Conservation (phyloP, 2,888 invertebrate species). For the Habroteleia sp. region DNA sequence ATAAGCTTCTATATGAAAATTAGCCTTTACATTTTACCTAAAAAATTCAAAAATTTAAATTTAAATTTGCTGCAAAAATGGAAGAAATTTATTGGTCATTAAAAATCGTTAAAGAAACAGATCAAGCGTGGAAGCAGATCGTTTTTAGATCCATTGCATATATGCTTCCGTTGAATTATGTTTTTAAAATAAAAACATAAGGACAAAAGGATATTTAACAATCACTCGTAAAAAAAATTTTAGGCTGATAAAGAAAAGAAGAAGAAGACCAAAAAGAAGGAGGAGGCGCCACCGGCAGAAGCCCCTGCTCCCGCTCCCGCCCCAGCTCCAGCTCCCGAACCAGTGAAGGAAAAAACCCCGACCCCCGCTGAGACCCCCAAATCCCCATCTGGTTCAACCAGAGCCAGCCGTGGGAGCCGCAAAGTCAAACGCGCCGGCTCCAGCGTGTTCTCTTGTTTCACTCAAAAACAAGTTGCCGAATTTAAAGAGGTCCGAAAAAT, state of each 20-base stretch:
- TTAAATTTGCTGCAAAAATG: too few species aligned
- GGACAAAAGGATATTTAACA: too few species aligned
- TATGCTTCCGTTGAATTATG: too few species aligned
- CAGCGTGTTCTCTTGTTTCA: constrained; percentile 98
- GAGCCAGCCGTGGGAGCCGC: constrained; percentile 91
- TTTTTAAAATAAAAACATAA: too few species aligned
- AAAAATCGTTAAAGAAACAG: too few species aligned
- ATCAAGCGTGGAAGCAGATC: too few species aligned
- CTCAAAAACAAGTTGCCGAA: constrained; percentile 97
- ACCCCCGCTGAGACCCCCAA: constrained; percentile 81
- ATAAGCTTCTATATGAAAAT: too few species aligned
- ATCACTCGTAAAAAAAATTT: too few species aligned
- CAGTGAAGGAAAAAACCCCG: constrained; percentile 83
- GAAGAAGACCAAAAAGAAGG: constrained; percentile 86
- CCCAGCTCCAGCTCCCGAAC: constrained; percentile 85
- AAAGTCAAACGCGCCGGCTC: constrained; percentile 93
- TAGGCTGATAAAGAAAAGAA: constrained; percentile 97
- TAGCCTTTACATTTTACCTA: too few species aligned
- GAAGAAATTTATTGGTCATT: too few species aligned
- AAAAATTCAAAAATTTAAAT: too few species aligned
- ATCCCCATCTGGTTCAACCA: constrained; percentile 82
- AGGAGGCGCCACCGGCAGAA: constrained; percentile 88
- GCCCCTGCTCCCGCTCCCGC: constrained; percentile 82
- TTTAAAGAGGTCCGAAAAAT: constrained; percentile 99
- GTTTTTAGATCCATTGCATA: too few species aligned